A percentile compares a stretch with the other conserved stretches of the same genome.
Evolutionary conservation across 2,888 invertebrate genomes (phyloP).

Genomic region (Alloscopus bannaensis): DNA sequence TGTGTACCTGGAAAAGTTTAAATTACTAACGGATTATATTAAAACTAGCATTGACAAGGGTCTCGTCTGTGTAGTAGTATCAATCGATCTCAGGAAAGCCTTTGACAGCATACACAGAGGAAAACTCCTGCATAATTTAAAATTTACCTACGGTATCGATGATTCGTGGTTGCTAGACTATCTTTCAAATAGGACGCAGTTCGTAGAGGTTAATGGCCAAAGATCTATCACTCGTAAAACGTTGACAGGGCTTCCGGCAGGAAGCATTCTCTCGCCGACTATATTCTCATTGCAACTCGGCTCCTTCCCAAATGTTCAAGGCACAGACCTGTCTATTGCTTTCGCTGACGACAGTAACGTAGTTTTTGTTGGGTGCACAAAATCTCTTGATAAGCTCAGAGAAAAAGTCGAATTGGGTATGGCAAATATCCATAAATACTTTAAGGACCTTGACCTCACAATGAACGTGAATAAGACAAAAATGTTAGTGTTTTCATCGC

Average conservation of each 20-base stretch:
- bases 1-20: background rate
- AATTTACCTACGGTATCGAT: conserved; percentile 11
- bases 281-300: background rate
- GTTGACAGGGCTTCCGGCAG: conserved; percentile 11
- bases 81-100: conserved; percentile 38
- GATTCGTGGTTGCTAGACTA: conserved; percentile 37
- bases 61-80: conserved; percentile 18
- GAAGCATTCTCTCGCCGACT: background rate
- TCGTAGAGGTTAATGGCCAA: conserved; percentile 12
- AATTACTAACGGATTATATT: conserved; percentile 37
- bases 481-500: background rate
- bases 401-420: background rate
- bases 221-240: background rate
- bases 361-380: conserved; percentile 1
- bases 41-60: conserved; percentile 27
- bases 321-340: background rate
- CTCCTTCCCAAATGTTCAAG: background rate
- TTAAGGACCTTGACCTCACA: background rate
- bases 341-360: conserved; percentile 30
- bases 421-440: background rate
- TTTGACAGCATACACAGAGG: conserved; percentile 37
- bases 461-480: conserved; percentile 33
- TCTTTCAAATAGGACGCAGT: conserved; percentile 31
- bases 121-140: conserved; percentile 30
- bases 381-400: background rate